Base-by-base conservation (phyloP, 2,888 invertebrate species). In the Ormyrus rosae region DNA sequence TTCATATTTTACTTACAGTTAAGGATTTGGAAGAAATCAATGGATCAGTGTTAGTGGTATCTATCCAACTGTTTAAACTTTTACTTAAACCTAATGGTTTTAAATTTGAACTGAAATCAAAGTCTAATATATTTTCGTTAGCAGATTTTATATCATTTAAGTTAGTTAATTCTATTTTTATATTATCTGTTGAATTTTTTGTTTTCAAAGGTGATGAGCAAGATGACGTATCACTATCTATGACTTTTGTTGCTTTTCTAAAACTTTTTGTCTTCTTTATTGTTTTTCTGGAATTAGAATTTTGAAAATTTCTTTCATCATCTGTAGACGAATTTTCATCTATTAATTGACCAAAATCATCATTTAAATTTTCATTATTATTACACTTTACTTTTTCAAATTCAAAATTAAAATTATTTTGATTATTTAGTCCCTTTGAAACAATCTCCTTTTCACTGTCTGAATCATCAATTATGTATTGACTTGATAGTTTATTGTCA, bases 61-160 rank as follows among this genome's bases (percentile, higher is more conserved):
- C 72, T 80, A 90, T 86, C 90, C 90, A 90, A 11, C 83, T 78
- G 34, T 81, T 79, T 34, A 90, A 83, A 46, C 86, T 79, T 19
- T 84, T 78, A 70, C 89, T 87, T 5, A 90, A 83, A 6, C 88
- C 88, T 76, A 90, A 82, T 13, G 90, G 85, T 78, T 86, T 87
- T 9, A 89, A 83, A 82, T 67, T 55, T 65, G 46, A 55, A n/a
- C 46, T 60, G 58, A 13, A 5, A 68, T 77, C 63, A 34, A 76
- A 45, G 58, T 67, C n/a, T 11, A 7, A 5, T 7, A 48, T 34
- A 34, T 34, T 48, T 58, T 6, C n/a, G 0, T 61, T 61, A 69
- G 19, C 11, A 51, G 7, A 2, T 50, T 13, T 34, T 9, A 45
- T 4, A 61, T 19, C 48, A 19, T 8, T 11, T 53, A 53, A 48